Base-by-base conservation (phyloP, 2,888 invertebrate species). In the Cerastis leucographa region DNA sequence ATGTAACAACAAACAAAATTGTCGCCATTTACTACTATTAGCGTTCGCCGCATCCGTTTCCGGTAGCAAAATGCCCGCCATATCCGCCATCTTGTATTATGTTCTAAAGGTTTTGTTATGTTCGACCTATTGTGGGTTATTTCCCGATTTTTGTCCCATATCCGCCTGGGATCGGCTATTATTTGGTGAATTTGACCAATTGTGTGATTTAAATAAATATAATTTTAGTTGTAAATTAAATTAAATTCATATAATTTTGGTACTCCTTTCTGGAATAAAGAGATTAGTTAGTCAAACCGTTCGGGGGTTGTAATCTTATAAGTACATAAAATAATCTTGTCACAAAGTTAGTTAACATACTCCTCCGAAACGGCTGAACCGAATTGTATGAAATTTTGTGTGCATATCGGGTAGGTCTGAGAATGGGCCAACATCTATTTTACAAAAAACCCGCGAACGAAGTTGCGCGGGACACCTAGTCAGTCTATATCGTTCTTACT, bases 21-120 rank as follows among this genome's bases (percentile, higher is more conserved):
- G 80, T 80, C 78, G 71, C 85, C 78, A 85, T 86, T 81, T 84
- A 71, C 74, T 56, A 74, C 83, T 84, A 85, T 83, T 85, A 84
- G 73, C 59, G 94, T 91, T 64, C 76, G 71, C 92, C 91, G 91
- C 94, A 92, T 94, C 94, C 95, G 94, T 92, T 93, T 94, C 94
- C 95, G 94, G 90, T 88, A 76, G 86, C 88, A 91, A 92, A 89
- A 92, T 92, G 92, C 91, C 93, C 90, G 91, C 73, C 82, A 70
- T 85, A 78, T 87, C 86, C 86, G 86, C 68, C 72, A 81, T 86
- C 85, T 85, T 86, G 69, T 81, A 86, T 35, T 35, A 35, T 35
- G 35, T 35, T 35, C 35, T 35, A 35, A 86, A 84, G 84, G 88
- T 91, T 91, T 91, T 90, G 92, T 91, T 78, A 70, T 49, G 49